Conservation (phyloP, 2,113 vertebrate genomes). For the Larimichthys polyactis region DNA sequence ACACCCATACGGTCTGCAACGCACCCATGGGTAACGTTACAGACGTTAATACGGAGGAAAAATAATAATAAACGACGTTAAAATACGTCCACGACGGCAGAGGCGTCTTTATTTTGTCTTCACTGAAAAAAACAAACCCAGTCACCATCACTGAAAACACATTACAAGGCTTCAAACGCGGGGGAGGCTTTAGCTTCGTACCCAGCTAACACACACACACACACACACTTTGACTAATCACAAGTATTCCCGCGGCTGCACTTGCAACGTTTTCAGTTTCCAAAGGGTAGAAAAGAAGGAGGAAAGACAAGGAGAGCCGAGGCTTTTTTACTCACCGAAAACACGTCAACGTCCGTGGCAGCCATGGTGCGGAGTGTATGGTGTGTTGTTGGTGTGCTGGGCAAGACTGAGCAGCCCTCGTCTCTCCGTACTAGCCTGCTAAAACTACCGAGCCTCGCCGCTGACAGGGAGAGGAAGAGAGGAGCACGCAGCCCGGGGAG, state of each 20-base stretch:
- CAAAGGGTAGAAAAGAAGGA: neutral
- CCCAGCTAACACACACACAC: constrained; percentile 5
- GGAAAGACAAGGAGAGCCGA: neutral
- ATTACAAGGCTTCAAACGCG: constrained; percentile 45
- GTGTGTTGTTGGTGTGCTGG: constrained; percentile 56
- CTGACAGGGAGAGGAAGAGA: constrained; percentile 61
- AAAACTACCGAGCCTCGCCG: constrained; percentile 67
- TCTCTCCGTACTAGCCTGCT: constrained; percentile 73
- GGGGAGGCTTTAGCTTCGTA: constrained; percentile 56
- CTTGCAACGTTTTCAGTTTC: neutral
- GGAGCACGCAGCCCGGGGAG: constrained; percentile 20
- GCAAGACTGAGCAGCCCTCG: constrained; percentile 75
- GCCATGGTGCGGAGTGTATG: constrained; percentile 88
- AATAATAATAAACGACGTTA: neutral
- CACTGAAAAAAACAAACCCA: constrained; percentile 6
- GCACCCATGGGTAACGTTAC: neutral
- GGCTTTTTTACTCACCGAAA: constrained; percentile 85
- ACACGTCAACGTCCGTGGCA: constrained; percentile 91
- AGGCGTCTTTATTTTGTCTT: neutral
- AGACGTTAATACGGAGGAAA: neutral
- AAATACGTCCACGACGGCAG: neutral
- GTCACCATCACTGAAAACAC: constrained; percentile 43
- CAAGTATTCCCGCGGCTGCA: neutral
- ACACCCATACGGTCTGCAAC: constrained; percentile 27
- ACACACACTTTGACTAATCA: constrained; percentile 53